Evolutionary conservation across 1,140 invertebrate species (phyloP), one percentile per base, ranked within the genome.

Genomic region (Platyscapa corneri): DNA sequence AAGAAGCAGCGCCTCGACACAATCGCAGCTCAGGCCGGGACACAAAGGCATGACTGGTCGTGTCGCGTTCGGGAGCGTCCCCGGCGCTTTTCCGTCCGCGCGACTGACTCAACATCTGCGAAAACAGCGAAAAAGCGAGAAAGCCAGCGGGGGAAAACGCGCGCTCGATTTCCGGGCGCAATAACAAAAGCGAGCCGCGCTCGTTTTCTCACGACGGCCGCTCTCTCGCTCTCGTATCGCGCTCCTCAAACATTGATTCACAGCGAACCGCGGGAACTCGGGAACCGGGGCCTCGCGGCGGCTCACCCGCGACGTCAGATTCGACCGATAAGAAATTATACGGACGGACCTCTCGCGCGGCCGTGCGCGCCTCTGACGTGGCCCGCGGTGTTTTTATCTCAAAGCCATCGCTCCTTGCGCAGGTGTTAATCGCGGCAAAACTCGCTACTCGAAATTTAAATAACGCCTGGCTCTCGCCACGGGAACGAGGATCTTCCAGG

Each of bases 261-360:
- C 27, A 27, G 60, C 3, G 8, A 2, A 30, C 18, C 27, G 18
- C 27, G n/a, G n/a, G n/a, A n/a, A n/a, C n/a, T n/a, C n/a, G n/a
- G n/a, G n/a, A n/a, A n/a, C n/a, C n/a, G n/a, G n/a, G n/a, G n/a
- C n/a, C n/a, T n/a, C n/a, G n/a, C n/a, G n/a, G n/a, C n/a, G n/a
- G n/a, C n/a, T n/a, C n/a, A n/a, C n/a, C 76, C 79, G 5, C 49
- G 32, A 23, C 53, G 70, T 67, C 72, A 86, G 83, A 86, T 67
- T 81, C 67, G 78, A 32, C 82, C 81, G 87, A 88, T 88, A 86
- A 88, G 83, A 49, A 83, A 81, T 86, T 82, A 86, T 78, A 74
- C 32, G 60, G n/a, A 56, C n/a, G 46, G 1, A 14, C n/a, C 34
- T 75, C 10, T n/a, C 32, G 49, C 49, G 12, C 10, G n/a, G n/a